Evolutionary conservation across 1,140 invertebrate species (phyloP), one percentile per base, ranked within the genome.

Genomic region (Aethina tumida): DNA sequence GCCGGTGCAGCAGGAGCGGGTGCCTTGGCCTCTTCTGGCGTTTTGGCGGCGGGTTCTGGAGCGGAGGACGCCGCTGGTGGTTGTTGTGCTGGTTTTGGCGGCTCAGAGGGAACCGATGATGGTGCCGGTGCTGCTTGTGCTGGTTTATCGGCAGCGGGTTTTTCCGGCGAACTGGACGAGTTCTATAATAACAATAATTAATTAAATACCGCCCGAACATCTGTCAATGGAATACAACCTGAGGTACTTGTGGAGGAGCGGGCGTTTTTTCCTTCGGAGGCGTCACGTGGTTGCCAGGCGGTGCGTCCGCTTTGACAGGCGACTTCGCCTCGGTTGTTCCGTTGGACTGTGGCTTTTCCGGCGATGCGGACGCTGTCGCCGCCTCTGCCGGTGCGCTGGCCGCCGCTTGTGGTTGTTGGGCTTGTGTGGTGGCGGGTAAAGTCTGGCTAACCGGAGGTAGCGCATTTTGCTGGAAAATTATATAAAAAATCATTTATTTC

Each of bases 261-360:
- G 22, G 24, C 5, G 27, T 22, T 37, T 42, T 42, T 18, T 46
- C 44, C 19, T 33, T 36, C 3, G 34, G 21, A 5, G 39, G 35
- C 9, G 41, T 22, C 26, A 41, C 32, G 19, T 37, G 22, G 24
- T 37, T 37, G 19, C 35, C 29, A 15, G 19, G 17, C 4, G 26
- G 32, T 17, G 36, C 20, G 12, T 42, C 31, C 6, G 39, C 30
- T 34, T 39, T 39, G 7, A 24, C 32, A 10, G 39, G 6, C n/a
- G 39, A 26, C 32, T 45, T 43, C 10, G 33, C 29, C 13, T 47
- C 48, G 5, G 40, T 29, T 7, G 51, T 53, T 7, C 52, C 52
- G 30, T 54, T 54, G 4, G 52, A 45, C 29, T 54, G 52, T 9
- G 49, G 41, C 32, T 49, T 51, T 6, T 43, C 41, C 17, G 30